Percentiles rank a stretch among this genome's conserved stretches.
phyloP scores from a whole-genome alignment of 2,888 invertebrate genomes.

The Ochlodes sylvanus region DNA sequence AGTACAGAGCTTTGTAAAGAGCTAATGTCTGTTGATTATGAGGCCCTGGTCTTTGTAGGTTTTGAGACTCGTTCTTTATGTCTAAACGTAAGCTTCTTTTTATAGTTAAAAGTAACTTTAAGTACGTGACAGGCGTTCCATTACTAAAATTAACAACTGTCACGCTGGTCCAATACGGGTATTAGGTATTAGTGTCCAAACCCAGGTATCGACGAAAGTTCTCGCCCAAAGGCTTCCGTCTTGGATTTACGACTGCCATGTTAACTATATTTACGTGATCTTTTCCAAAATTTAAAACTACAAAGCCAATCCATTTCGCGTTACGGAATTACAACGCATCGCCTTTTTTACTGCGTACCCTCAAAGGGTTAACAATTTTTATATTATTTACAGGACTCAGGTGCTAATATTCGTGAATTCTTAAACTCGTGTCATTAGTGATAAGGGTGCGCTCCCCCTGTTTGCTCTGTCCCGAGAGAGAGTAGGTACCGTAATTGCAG shows the following conservation, averaged over 20 bases:
- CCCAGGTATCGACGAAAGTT: no score
- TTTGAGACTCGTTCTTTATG: constrained; percentile 27
- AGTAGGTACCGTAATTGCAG: constrained; percentile 39
- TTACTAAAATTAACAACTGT: no score
- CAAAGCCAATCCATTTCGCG: constrained; percentile 15
- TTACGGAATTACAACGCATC: constrained; percentile 16
- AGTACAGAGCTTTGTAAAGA: constrained; percentile 42
- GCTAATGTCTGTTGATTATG: constrained; percentile 47
- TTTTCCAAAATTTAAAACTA: no score
- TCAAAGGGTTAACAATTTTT: constrained; percentile 39
- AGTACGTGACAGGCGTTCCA: no score
- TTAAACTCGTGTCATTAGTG: constrained; percentile 67
- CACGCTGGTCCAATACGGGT: no score
- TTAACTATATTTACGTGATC: no score
- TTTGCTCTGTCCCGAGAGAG: constrained; percentile 56
- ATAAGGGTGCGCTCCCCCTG: constrained; percentile 65
- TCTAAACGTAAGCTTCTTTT: background rate
- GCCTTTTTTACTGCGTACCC: constrained; percentile 18
- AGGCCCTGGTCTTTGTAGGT: constrained; percentile 40
- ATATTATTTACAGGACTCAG: constrained; percentile 60
- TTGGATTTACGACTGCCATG: no score
- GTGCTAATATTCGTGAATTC: constrained; percentile 60
- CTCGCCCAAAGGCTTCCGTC: no score
- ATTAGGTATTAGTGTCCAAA: no score
- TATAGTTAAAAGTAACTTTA: background rate